Conservation (phyloP, 2,113 vertebrate species). For the Siphamia tubifer region DNA sequence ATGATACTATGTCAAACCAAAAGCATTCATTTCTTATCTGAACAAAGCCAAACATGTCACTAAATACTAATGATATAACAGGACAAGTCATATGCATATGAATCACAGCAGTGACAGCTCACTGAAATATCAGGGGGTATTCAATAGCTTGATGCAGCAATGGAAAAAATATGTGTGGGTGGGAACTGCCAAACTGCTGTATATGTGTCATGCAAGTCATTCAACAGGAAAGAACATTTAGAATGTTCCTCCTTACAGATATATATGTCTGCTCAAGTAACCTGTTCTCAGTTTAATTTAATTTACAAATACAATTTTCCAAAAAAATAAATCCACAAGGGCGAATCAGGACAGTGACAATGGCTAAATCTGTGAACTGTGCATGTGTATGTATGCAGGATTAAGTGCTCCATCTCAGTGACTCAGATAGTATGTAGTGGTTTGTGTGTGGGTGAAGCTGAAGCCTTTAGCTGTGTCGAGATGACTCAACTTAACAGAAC, state of each 20-base stretch:
- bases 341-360: conserved; percentile 24
- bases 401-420: conserved; percentile 36
- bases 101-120: conserved; percentile 20
- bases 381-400: not conserved
- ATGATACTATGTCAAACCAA: not conserved
- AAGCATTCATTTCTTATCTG: not conserved
- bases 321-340: not conserved
- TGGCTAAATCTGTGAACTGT: conserved; percentile 40
- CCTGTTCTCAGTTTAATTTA: not conserved
- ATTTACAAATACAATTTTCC: not conserved
- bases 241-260: not conserved
- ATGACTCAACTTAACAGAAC: conserved; percentile 78
- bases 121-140: conserved; percentile 25
- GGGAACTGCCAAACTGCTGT: conserved; percentile 19
- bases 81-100: conserved; percentile 4
- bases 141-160: conserved; percentile 18
- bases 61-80: not conserved
- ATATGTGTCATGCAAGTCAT: not conserved
- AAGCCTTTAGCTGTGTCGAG: conserved; percentile 51
- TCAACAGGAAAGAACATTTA: not conserved
- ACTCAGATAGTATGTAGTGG: conserved; percentile 60
- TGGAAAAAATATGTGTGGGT: conserved; percentile 53
- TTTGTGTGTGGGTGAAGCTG: conserved; percentile 66
- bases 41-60: not conserved
- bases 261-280: not conserved